phyloP scores from a whole-genome alignment of 2,888 invertebrate species.

The Parascotia fuliginaria region DNA sequence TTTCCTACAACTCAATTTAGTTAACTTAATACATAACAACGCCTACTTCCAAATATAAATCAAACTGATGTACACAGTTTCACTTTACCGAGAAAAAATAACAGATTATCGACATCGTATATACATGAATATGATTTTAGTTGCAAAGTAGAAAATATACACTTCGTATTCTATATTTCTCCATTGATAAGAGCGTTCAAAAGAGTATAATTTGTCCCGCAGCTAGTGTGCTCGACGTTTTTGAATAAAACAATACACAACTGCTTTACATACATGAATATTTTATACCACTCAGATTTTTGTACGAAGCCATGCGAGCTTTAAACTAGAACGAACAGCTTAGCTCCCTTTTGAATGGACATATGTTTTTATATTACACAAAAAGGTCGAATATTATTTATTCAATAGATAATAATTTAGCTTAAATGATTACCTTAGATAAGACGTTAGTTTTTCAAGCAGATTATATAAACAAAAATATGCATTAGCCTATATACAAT shows the following conservation, averaged over 20 bases:
- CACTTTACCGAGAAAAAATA: constrained; percentile 39
- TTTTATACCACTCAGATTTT: constrained; percentile 29
- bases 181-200: constrained; percentile 14
- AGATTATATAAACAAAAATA: too few relatives aligned
- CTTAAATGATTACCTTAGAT: too few relatives aligned
- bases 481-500: too few relatives aligned
- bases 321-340: constrained; percentile 10
- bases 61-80: too few relatives aligned
- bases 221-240: constrained; percentile 11
- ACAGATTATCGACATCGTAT: constrained; percentile 61
- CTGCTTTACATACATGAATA: constrained; percentile 31
- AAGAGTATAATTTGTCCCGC: constrained; percentile 15
- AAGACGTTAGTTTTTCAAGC: too few relatives aligned
- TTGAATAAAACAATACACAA: constrained; percentile 29
- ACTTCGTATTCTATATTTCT: constrained; percentile 16
- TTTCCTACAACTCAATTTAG: too few relatives aligned
- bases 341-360: constrained; percentile 7
- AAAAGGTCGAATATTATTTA: too few relatives aligned
- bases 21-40: too few relatives aligned
- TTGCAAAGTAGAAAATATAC: constrained; percentile 46
- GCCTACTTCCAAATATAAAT: too few relatives aligned
- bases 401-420: too few relatives aligned
- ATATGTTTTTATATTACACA: not conserved
- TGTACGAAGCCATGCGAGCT: constrained; percentile 14
- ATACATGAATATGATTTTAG: constrained; percentile 65